phyloP scores from a whole-genome alignment of 2,888 invertebrate species.

The Caenorhabditis sp. region DNA sequence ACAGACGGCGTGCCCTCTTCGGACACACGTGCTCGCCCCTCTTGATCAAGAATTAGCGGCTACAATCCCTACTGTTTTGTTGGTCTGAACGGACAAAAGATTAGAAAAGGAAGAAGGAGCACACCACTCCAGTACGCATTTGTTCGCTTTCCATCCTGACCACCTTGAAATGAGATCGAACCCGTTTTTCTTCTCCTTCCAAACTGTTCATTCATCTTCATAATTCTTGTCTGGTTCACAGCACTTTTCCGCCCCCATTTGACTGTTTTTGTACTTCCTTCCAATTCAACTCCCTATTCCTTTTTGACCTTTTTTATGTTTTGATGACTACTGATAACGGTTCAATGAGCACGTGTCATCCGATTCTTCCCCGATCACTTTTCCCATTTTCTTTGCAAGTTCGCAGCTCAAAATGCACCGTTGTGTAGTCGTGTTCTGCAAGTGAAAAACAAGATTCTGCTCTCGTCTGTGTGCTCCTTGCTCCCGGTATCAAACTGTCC shows the following conservation, averaged over 20 bases:
- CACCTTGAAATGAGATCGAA: no score
- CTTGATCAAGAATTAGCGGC: conserved; percentile 27
- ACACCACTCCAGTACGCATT: neutral
- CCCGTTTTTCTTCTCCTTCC: no score
- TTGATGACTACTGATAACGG: conserved; percentile 8
- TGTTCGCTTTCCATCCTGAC: no score
- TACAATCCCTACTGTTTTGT: conserved; percentile 21
- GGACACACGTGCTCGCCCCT: conserved; percentile 24
- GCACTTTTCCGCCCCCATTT: no score
- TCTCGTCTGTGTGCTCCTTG: conserved; percentile 6
- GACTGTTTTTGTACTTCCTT: neutral
- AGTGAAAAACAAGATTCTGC: neutral
- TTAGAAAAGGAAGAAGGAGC: neutral
- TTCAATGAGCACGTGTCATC: conserved; percentile 9
- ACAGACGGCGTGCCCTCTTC: conserved; percentile 7
- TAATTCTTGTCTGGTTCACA: no score
- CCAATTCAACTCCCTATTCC: neutral
- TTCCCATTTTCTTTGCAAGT: neutral
- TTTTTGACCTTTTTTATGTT: conserved; percentile 3
- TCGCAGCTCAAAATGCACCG: no score
- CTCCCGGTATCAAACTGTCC: neutral
- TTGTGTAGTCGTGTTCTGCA: no score
- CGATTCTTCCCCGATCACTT: neutral
- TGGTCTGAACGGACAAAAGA: neutral
- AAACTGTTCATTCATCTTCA: no score